Percentiles rank a stretch among this genome's conserved stretches.
Conservation (phyloP, 1,140 invertebrate species). For the Diachasma alloeum region DNA sequence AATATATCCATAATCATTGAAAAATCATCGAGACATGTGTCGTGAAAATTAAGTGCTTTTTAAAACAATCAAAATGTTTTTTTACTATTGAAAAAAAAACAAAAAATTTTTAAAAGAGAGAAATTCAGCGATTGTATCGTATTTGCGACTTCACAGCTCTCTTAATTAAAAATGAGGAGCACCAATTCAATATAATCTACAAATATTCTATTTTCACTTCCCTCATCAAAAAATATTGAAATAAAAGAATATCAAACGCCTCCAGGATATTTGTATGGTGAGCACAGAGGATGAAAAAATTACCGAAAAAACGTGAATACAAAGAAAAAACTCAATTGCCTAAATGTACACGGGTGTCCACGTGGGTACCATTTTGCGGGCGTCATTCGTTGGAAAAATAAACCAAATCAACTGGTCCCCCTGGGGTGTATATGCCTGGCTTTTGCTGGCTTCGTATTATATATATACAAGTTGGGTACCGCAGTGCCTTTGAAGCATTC, state of each 20-base stretch:
- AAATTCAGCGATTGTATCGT: too few relatives aligned
- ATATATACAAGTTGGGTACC: neutral
- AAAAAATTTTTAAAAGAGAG: too few relatives aligned
- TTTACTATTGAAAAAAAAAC: too few relatives aligned
- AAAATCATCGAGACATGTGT: too few relatives aligned
- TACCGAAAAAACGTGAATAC: neutral
- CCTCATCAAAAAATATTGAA: neutral
- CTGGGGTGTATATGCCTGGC: neutral
- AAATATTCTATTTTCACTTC: neutral
- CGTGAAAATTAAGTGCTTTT: too few relatives aligned
- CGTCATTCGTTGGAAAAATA: conserved; percentile 16
- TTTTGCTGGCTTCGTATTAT: neutral
- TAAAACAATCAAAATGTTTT: too few relatives aligned
- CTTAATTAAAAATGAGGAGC: too few relatives aligned
- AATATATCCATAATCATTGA: too few relatives aligned
- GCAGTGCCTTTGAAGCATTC: conserved; percentile 15
- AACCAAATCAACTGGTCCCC: conserved; percentile 7
- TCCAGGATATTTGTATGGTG: neutral
- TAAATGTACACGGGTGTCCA: neutral
- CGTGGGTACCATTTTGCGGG: neutral
- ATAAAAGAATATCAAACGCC: neutral
- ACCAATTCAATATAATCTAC: neutral
- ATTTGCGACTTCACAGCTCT: too few relatives aligned
- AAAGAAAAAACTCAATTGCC: neutral
- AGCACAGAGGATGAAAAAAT: neutral